Evolutionary conservation across 2,888 invertebrate species (phyloP), one percentile per base, ranked within the genome.

Genomic region (Xanthia togata): DNA sequence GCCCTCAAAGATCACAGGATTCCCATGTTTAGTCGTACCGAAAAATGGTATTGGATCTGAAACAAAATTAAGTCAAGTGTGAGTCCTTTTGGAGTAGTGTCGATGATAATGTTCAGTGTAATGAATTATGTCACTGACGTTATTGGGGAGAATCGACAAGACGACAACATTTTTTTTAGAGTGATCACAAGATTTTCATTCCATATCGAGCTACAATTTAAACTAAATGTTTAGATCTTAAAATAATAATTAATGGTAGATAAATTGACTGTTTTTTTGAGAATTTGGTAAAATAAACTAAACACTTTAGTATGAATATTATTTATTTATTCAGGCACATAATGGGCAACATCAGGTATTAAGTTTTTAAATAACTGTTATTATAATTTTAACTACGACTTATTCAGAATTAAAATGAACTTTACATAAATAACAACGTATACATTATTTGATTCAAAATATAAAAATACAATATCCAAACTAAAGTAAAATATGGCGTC

Each of bases 1-100:
- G 35, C 82, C 79, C 4, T 76, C 2, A 44, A 79, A 57, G 20
- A 89, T 73, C 41, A 87, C 86, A 9, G 86, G 87, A 41, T 83
- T 86, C 12, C 89, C 89, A 38, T 41, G 23, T 26, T 4, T 74
- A 2, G 64, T 78, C 2, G 4, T 81, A 35, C 75, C 64, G 9
- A 74, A 74, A 44, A 81, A 26, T 59, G 64, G 75, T 14, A 26
- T 17, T 44, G 11, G 1, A 23, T 14, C 81, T 78, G 50, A 31
- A 78, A 74, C 0, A 55, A n/a, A 35, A 26, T 12, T 12, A 57
- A 57, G 17, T 9, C 3, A 9, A 6, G 14, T 4, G 20, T 73
- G 2, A 55, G 62, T 53, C 2, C 4, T 41, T 41, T 55, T n/a
- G 23, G 26, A 20, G 9, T 26, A 26, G 26, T 26, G 26, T 31